Conservation (phyloP, 2,113 vertebrate genomes). For the Plecturocebus donacophilus region DNA sequence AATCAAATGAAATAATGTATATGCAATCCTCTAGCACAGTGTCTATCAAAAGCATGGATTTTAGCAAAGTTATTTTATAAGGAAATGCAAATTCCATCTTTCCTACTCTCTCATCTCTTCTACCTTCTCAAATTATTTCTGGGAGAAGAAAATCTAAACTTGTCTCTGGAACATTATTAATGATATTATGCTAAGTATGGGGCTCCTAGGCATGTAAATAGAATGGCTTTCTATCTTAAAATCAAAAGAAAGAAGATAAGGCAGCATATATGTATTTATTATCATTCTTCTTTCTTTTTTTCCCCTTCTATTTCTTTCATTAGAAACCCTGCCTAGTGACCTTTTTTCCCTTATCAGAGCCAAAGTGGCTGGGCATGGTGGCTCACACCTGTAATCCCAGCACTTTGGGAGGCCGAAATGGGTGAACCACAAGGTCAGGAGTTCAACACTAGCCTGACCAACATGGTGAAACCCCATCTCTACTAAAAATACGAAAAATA, state of each 20-base stretch:
- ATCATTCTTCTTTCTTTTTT: background rate
- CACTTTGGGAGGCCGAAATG: too few species aligned
- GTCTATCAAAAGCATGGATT: background rate
- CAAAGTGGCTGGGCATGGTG: too few species aligned
- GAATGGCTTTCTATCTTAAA: background rate
- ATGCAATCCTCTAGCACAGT: background rate
- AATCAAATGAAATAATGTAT: background rate
- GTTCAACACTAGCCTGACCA: too few species aligned
- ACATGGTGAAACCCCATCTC: too few species aligned
- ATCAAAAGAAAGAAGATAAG: background rate
- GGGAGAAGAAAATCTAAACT: background rate
- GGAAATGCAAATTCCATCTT: background rate
- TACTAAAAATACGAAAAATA: too few species aligned
- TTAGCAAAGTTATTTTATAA: background rate
- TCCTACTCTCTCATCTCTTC: background rate
- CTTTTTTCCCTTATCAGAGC: background rate
- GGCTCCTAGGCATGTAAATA: background rate
- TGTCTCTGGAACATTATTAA: background rate
- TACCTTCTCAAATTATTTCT: background rate
- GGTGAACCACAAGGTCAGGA: too few species aligned
- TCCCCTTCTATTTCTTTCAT: background rate
- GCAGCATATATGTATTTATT: background rate
- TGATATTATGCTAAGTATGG: background rate
- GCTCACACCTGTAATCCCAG: too few species aligned
- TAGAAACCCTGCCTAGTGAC: background rate